These are phyloP conservation scores for Anas platyrhynchos DNA, from an alignment of 2,113 vertebrate species.

Conservation along the genomic window DNA sequence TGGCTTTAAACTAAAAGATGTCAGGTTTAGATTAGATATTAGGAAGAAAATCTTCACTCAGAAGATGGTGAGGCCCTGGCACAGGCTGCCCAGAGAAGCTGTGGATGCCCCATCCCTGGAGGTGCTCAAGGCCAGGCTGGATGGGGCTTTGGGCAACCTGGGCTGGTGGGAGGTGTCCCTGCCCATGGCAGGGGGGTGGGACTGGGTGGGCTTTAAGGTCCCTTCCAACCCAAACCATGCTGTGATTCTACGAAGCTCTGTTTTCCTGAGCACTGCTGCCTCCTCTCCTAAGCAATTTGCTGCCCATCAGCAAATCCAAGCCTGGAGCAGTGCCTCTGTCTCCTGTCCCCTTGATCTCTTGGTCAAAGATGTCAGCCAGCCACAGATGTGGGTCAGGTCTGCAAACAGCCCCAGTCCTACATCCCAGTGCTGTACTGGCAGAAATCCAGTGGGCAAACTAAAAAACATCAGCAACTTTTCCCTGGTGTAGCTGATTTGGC, in stretches of 20 bases:
- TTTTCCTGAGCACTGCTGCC: accelerated
- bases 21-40: no score
- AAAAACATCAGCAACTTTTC: neutral
- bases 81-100: neutral
- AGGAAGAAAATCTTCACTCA: no score
- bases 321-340: neutral
- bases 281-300: neutral
- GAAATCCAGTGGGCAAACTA: neutral
- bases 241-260: neutral
- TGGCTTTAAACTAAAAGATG: no score
- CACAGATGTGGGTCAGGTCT: neutral
- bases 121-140: neutral
- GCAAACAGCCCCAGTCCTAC: neutral
- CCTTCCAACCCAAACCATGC: neutral
- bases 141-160: neutral
- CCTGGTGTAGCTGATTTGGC: neutral
- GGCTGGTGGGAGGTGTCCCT: neutral
- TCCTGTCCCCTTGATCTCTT: neutral
- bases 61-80: neutral
- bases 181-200: neutral
- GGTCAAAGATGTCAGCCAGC: neutral
- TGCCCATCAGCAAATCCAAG: neutral
- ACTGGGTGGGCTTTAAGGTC: no score
- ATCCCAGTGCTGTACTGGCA: neutral
- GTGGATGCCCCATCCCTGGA: no score